Evolutionary conservation across 53 echinoderm and acorn worm genomes (phyloP).

Genomic region (Patiria pectinifera): DNA sequence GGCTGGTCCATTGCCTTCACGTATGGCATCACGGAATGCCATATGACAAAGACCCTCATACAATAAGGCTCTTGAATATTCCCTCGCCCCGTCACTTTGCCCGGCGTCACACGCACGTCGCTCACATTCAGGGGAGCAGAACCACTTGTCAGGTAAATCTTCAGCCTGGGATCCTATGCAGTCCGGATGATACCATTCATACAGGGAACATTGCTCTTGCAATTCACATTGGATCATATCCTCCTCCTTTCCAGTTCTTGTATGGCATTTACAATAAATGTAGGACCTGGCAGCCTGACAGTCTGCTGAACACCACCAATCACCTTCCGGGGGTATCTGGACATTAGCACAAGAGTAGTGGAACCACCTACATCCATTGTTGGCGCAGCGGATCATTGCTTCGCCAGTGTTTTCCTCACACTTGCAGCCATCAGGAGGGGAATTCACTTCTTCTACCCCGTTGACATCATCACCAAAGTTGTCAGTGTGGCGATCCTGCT

Average conservation of each 20-base stretch:
- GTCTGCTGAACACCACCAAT: conserved; percentile 36
- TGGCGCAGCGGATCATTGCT: neutral
- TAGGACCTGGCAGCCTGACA: conserved; percentile 5
- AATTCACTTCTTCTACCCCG: neutral
- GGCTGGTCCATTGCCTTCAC: conserved; percentile 57
- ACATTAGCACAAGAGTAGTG: conserved; percentile 24
- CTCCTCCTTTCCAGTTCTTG: conserved; percentile 24
- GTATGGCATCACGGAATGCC: conserved; percentile 36
- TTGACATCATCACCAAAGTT: neutral
- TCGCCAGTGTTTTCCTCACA: conserved; percentile 16
- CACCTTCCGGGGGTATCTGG: neutral
- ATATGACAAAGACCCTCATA: conserved; percentile 40
- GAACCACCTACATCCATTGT: neutral
- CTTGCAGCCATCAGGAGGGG: neutral
- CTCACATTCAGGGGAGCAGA: conserved; percentile 6
- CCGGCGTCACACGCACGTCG: neutral
- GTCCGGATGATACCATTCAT: conserved; percentile 56
- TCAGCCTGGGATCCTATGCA: neutral
- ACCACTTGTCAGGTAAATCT: conserved; percentile 52
- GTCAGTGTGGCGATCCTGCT: neutral
- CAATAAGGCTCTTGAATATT: conserved; percentile 44
- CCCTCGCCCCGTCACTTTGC: conserved; percentile 21
- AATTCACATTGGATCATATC: conserved; percentile 58
- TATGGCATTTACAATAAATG: conserved; percentile 61
- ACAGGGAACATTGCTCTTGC: conserved; percentile 16